Conservation (phyloP, 2,797 vertebrate species). For the Oreochromis mossambicus region DNA sequence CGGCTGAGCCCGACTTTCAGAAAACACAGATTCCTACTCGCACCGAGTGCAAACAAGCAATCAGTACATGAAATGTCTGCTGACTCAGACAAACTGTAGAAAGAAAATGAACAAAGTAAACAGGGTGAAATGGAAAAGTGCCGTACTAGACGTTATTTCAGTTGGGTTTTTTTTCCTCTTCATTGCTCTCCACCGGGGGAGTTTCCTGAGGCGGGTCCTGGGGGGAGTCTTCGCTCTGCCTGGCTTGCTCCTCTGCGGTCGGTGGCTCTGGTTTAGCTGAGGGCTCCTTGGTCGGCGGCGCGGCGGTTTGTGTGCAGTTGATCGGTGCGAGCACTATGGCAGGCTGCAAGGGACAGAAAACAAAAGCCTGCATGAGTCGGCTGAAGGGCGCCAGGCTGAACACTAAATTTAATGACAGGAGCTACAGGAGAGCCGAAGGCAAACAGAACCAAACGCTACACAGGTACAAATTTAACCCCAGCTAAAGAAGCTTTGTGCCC, state of each 20-base stretch:
- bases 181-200: constrained; percentile 37
- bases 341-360: constrained; percentile 67
- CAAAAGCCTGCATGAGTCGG: constrained; percentile 11
- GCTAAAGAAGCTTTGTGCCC: neutral
- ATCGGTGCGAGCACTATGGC: constrained; percentile 80
- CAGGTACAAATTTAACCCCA: constrained; percentile 4
- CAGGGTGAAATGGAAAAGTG: constrained; percentile 15
- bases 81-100: constrained; percentile 25
- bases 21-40: neutral
- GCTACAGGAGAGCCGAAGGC: constrained; percentile 4
- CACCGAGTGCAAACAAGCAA: constrained; percentile 40
- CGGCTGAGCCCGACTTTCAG: neutral
- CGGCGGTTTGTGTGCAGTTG: constrained; percentile 72
- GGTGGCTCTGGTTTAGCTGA: constrained; percentile 53
- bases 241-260: constrained; percentile 14
- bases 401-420: neutral
- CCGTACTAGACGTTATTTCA: constrained; percentile 43
- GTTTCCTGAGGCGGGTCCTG: constrained; percentile 49
- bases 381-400: neutral
- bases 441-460: constrained; percentile 8
- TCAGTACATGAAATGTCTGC: constrained; percentile 28
- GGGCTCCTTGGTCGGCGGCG: constrained; percentile 54
- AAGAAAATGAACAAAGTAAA: constrained; percentile 17
- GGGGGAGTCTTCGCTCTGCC: constrained; percentile 53
- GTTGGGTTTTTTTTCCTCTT: constrained; percentile 59